phyloP scores from a whole-genome alignment of 2,888 invertebrate species.

The Phlogophora meticulosa region DNA sequence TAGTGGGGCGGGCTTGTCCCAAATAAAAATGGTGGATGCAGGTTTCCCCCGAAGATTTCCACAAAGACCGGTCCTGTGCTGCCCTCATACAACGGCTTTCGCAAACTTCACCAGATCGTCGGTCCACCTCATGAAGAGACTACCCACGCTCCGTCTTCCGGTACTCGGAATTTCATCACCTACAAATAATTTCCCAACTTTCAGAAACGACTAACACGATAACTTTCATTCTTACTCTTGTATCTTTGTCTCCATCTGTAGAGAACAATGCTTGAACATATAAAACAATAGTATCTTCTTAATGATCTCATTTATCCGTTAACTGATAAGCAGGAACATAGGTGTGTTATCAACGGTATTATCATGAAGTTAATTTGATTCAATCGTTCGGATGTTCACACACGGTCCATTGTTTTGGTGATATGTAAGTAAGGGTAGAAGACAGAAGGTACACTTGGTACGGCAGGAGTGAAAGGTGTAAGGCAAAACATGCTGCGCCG shows the following conservation, averaged over 20 bases:
- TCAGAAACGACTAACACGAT: constrained; percentile 19
- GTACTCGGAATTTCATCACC: constrained; percentile 38
- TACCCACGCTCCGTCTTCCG: no score
- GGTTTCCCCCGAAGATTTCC: no score
- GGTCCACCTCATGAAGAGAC: no score
- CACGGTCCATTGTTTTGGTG: constrained; percentile 52
- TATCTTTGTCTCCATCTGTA: constrained; percentile 14
- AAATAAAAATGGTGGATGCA: no score
- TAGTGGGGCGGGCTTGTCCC: no score
- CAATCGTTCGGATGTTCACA: constrained; percentile 61
- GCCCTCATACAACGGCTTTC: no score
- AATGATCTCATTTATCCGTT: constrained; percentile 65
- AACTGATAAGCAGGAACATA: constrained; percentile 54
- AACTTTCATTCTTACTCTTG: constrained; percentile 28
- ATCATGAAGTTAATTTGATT: constrained; percentile 62
- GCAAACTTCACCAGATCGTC: no score
- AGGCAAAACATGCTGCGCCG: no score
- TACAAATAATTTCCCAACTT: constrained; percentile 21
- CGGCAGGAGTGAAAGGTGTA: not conserved
- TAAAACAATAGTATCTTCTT: constrained; percentile 62
- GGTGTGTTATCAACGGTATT: constrained; percentile 53
- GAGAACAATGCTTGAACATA: constrained; percentile 55
- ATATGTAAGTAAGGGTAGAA: not conserved
- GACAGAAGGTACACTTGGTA: constrained; percentile 24
- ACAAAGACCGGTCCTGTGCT: no score